These are phyloP conservation scores for Fragum whitleyi DNA, from an alignment of 2,888 invertebrate species.

Conservation along the genomic window DNA sequence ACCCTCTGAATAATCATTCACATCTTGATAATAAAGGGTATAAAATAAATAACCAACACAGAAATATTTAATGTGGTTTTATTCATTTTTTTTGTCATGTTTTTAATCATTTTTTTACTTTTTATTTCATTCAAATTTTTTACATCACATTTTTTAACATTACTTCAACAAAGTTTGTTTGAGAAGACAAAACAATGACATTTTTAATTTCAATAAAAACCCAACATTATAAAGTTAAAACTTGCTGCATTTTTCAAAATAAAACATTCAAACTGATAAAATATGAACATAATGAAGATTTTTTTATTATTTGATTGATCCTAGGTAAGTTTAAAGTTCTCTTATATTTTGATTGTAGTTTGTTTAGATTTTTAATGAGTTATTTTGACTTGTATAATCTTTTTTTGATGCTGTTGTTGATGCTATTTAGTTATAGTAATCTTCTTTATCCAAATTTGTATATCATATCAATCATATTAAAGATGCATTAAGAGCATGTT, in stretches of 20 bases:
- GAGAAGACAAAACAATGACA: constrained; percentile 17
- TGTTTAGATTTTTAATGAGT: too few relatives aligned
- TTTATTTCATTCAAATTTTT: constrained; percentile 36
- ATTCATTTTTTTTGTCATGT: constrained; percentile 31
- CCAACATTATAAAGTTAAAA: constrained; percentile 22
- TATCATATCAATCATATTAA: too few relatives aligned
- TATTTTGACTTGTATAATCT: too few relatives aligned
- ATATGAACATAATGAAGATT: not conserved
- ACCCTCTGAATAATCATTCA: too few relatives aligned
- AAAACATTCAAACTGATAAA: constrained; percentile 1
- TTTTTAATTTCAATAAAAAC: constrained; percentile 16
- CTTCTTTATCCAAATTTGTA: too few relatives aligned
- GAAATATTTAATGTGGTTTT: constrained; percentile 22
- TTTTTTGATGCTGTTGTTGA: too few relatives aligned
- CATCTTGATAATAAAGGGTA: too few relatives aligned
- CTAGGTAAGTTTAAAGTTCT: not conserved
- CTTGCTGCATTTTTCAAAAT: constrained; percentile 9
- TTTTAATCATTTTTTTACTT: constrained; percentile 31
- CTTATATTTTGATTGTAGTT: too few relatives aligned
- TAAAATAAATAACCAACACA: not conserved
- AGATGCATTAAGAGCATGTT: too few relatives aligned
- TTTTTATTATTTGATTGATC: not conserved
- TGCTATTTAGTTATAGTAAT: too few relatives aligned
- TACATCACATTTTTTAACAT: constrained; percentile 33
- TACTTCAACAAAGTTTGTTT: constrained; percentile 22